phyloP scores from a whole-genome alignment of 2,113 vertebrate genomes.

The Microcebus griseorufus region DNA sequence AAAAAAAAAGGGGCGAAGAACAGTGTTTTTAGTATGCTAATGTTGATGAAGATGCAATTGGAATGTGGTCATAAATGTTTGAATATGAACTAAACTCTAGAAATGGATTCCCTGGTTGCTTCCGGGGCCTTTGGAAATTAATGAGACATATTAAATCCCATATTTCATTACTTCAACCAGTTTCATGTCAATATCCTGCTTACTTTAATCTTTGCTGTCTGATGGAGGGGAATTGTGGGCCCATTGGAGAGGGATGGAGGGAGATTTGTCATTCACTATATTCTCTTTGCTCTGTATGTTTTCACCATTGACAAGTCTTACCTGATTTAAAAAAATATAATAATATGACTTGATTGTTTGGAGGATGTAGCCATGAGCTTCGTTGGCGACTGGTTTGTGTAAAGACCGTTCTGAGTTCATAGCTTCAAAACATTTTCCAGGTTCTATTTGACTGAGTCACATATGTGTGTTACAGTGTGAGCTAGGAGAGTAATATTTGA shows the following conservation, averaged over 20 bases:
- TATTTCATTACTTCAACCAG: background rate
- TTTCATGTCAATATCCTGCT: background rate
- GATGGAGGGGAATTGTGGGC: background rate
- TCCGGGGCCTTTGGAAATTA: background rate
- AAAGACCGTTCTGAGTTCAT: background rate
- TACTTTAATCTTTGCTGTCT: background rate
- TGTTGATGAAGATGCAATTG: background rate
- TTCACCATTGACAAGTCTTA: background rate
- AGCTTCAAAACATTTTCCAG: background rate
- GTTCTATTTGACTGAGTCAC: background rate
- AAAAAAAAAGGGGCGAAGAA: background rate
- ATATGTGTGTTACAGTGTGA: background rate
- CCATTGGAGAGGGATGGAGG: background rate
- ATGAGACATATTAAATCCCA: background rate
- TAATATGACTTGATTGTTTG: background rate
- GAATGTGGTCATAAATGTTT: background rate
- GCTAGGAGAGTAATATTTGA: background rate
- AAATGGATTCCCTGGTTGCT: background rate
- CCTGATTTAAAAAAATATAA: background rate
- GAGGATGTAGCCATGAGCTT: background rate
- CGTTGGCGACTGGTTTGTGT: background rate
- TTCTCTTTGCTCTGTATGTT: background rate
- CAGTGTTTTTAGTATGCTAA: background rate
- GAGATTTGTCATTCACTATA: background rate
- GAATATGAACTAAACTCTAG: background rate